phyloP scores from a whole-genome alignment of 2,113 vertebrate species.

The Zosterops pallidus region DNA sequence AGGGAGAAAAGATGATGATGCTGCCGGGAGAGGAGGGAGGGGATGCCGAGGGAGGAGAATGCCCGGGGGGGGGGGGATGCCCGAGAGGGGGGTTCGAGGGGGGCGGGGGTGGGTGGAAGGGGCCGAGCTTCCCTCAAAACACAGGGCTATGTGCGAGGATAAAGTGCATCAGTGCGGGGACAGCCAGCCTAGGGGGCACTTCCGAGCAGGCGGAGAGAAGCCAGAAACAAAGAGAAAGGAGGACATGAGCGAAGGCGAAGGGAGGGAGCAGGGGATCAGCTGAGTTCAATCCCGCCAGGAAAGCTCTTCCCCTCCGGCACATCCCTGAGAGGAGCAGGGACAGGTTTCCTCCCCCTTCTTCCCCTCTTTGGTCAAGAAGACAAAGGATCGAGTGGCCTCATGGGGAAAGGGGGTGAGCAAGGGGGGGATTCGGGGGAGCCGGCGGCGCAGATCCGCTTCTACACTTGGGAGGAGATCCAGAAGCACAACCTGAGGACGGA shows the following conservation, averaged over 20 bases:
- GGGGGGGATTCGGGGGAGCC: conserved; percentile 67
- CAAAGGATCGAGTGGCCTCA: background rate
- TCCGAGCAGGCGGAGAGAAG: conserved; percentile 7
- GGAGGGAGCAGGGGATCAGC: conserved; percentile 13
- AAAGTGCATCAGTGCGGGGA: conserved; percentile 46
- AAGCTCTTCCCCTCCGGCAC: background rate
- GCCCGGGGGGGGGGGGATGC: background rate
- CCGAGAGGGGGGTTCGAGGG: background rate
- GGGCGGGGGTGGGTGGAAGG: background rate
- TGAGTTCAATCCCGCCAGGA: conserved; percentile 32
- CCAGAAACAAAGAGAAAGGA: conserved; percentile 30
- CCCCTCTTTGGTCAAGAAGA: background rate
- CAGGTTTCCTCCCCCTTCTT: background rate
- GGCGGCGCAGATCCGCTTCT: conserved; percentile 63
- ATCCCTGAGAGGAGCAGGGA: background rate
- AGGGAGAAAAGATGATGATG: background rate
- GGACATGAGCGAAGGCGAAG: conserved; percentile 17
- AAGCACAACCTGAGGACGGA: conserved; percentile 83
- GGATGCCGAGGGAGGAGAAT: background rate
- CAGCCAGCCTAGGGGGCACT: conserved; percentile 42
- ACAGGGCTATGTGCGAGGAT: conserved; percentile 8
- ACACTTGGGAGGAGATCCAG: conserved; percentile 93
- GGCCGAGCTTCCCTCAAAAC: conserved; percentile 37
- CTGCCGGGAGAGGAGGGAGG: background rate
- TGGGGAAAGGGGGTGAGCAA: conserved; percentile 78